Conservation (phyloP, 2,888 invertebrate species). For the Agrotis puta region DNA sequence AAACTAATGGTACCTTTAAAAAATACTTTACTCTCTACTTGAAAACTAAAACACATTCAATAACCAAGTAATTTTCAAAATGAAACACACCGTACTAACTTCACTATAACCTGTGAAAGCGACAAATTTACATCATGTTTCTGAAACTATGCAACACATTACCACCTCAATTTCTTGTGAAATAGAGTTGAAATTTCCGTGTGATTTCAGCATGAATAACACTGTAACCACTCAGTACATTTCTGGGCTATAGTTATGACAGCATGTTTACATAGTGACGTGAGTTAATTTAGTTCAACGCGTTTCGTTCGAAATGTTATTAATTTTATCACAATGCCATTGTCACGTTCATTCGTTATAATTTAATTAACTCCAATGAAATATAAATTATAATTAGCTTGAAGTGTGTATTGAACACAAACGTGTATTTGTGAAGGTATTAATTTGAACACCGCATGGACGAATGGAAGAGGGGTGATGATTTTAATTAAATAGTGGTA, state of each 20-base stretch:
- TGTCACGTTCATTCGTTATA: constrained; percentile 58
- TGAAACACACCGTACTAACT: constrained; percentile 45
- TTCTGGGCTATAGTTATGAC: constrained; percentile 54
- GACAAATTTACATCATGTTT: constrained; percentile 55
- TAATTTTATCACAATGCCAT: constrained; percentile 64
- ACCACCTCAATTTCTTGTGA: not conserved
- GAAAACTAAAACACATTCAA: constrained; percentile 3
- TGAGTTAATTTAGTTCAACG: constrained; percentile 61
- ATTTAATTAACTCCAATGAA: constrained; percentile 60
- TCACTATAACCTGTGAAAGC: constrained; percentile 31
- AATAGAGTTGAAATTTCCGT: constrained; percentile 30
- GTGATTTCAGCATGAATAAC: constrained; percentile 25
- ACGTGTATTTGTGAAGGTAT: constrained; percentile 41
- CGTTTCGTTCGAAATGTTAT: constrained; percentile 57
- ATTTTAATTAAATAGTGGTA: constrained; percentile 29
- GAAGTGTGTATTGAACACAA: constrained; percentile 46
- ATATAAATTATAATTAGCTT: constrained; percentile 53
- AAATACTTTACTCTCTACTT: not conserved
- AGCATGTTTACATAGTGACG: constrained; percentile 59
- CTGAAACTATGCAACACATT: not conserved
- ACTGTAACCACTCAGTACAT: constrained; percentile 36
- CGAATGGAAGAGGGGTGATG: not conserved
- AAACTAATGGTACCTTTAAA: not conserved
- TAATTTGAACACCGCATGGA: constrained; percentile 39
- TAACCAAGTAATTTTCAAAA: constrained; percentile 35